Percentiles rank a stretch among this genome's conserved stretches.
phyloP scores from a whole-genome alignment of 2,113 vertebrate species.

The Rhynchopsitta pachyrhyncha region DNA sequence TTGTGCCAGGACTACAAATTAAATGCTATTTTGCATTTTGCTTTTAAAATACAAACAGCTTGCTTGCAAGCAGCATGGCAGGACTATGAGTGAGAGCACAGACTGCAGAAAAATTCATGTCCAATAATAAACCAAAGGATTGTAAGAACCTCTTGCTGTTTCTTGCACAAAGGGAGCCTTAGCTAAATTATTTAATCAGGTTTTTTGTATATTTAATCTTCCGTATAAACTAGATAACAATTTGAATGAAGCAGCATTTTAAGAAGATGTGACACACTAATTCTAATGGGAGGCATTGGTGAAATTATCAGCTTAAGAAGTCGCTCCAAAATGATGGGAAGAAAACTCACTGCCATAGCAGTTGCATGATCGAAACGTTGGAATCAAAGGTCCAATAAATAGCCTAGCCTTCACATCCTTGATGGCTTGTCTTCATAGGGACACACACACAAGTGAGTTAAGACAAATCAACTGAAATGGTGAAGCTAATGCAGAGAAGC shows the following conservation, averaged over 20 bases:
- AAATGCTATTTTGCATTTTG: slow-evolving; percentile 57
- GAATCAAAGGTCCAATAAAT: not conserved
- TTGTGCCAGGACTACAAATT: slow-evolving; percentile 36
- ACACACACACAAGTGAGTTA: not conserved
- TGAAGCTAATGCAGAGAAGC: not conserved
- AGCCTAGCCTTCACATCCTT: not conserved
- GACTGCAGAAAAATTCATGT: slow-evolving; percentile 16
- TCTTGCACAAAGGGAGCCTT: not conserved
- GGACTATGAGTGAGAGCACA: slow-evolving; percentile 3
- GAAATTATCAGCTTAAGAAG: not conserved
- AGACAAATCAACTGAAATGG: not conserved
- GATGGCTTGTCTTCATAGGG: not conserved
- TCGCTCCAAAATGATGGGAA: not conserved
- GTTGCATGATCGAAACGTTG: not conserved
- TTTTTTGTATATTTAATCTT: slow-evolving; percentile 9
- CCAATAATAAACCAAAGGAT: slow-evolving; percentile 44
- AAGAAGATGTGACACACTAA: not conserved
- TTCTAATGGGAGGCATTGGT: not conserved
- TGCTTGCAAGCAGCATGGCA: slow-evolving; percentile 29
- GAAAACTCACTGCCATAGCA: not conserved
- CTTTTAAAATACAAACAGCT: slow-evolving; percentile 42
- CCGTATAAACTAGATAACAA: slow-evolving; percentile 14
- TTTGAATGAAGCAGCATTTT: slow-evolving; percentile 16
- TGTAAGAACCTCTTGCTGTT: slow-evolving; percentile 25
- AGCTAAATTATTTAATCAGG: slow-evolving; percentile 27